Base-by-base conservation (phyloP, 1,140 invertebrate genomes). In the Polyergus mexicanus region DNA sequence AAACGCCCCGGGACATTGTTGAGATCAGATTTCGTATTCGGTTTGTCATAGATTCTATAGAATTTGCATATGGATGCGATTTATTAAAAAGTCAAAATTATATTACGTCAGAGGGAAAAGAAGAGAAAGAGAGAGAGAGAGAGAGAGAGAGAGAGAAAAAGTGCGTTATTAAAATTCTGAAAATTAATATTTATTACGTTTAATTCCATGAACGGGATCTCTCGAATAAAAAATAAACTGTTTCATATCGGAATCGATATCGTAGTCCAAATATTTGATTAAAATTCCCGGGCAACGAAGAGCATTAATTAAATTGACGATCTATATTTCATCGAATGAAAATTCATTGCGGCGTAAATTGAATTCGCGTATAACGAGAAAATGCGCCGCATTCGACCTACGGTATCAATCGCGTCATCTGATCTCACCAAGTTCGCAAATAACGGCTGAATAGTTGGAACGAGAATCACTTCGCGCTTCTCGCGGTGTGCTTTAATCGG, bases 21-120 rank as follows among this genome's bases (percentile, higher is more conserved):
- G 75, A 28, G 66, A 84, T 84, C 81, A 71, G 62, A 60, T 44
- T 60, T 47, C 38, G 22, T 28, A 28, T 41, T 35, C 35, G 16
- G 16, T 41, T 62, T 8, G 16, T 63, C 54, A 25, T 35, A 25
- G 22, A 28, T 44, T 25, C 58, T 41, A 2, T 16, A 32, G 5
- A 38, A 38, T 65, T 65, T 35, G 16, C 32, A 11, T 32, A 10
- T 16, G n/a, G 32, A 76, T 54, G 41, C 25, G 22, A 54, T 54
- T 54, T n/a, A 35, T n/a, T 56, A 72, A 54, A 71, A 51, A 19
- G n/a, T 60, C 35, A 19, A 62, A 8, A 75, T 60, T 47, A 47
- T 51, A 25, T 47, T 28, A 56, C 7, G 19, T 44, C 35, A 44
- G n/a, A 44, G 35, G 35, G 35, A 38, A 6, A 44, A 38, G 35